Evolutionary conservation across 2,888 invertebrate species (phyloP).

Genomic region (Cheilosia pagana): DNA sequence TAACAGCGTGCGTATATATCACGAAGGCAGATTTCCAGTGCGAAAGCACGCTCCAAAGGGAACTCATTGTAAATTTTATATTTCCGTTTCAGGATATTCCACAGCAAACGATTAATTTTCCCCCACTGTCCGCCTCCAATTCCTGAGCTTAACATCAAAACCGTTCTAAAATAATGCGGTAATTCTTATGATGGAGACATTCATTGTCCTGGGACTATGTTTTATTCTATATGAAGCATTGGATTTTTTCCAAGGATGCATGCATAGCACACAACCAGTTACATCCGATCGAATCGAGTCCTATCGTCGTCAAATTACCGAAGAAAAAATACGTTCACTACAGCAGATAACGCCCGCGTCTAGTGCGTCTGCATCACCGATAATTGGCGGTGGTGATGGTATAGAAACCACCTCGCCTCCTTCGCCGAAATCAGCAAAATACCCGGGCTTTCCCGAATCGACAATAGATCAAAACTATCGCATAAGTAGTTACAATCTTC

Average conservation of each 20-base stretch:
- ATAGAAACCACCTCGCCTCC: conserved; percentile 77
- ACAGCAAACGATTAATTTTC: neutral
- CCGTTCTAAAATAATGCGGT: conserved; percentile 72
- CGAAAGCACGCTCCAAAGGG: neutral
- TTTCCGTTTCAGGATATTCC: conserved; percentile 60
- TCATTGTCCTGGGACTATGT: conserved; percentile 87
- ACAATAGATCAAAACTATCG: conserved; percentile 55
- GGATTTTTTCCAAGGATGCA: conserved; percentile 86
- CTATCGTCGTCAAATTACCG: conserved; percentile 82
- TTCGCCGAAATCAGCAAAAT: conserved; percentile 79
- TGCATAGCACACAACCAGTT: conserved; percentile 81
- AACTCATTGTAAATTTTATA: conserved; percentile 20
- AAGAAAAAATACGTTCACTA: conserved; percentile 76
- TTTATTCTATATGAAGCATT: conserved; percentile 88
- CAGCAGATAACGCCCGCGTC: conserved; percentile 78
- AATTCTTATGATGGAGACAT: conserved; percentile 86
- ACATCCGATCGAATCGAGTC: conserved; percentile 82
- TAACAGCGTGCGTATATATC: neutral
- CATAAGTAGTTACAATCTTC: conserved; percentile 25
- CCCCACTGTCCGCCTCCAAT: neutral
- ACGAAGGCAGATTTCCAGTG: conserved; percentile 25
- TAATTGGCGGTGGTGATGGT: conserved; percentile 77
- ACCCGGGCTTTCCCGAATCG: conserved; percentile 62
- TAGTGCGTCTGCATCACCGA: conserved; percentile 83
- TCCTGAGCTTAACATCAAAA: conserved; percentile 29